Base-by-base conservation (phyloP, 2,888 invertebrate species). In the Rotaria socialis region DNA sequence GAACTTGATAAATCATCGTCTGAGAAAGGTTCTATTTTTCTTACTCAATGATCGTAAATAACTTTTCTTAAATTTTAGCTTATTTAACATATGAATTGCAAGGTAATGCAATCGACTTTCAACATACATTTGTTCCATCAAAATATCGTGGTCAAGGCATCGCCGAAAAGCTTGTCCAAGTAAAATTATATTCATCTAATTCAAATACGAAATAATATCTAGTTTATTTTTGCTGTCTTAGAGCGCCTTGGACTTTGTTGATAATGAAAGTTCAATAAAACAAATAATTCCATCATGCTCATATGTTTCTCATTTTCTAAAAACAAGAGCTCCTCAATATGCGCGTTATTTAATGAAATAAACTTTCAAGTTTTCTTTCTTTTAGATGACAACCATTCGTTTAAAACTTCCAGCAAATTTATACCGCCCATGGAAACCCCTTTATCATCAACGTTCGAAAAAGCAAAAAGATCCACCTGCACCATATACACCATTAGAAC, bases 401-500 rank as follows among this genome's bases (percentile, higher is more conserved):
- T 80, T 80, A 47, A 80, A 80, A 80, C 43, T 80, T 80, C 80
- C 80, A 24, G n/a, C 80, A 4, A 80, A 80, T 80, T 80, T 80
- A 47, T 80, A 80, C 47, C 47, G 47, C 4, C 80, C 80, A 80
- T 80, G 80, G 80, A 80, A 80, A 80, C 47, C 43, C 8, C 47
- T 80, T 24, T 80, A 80, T 80, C 43, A n/a, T 47, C 80, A 80
- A 80, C 80, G 80, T 7, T 47, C 47, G 5, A 80, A 80, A 47
- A 80, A 80, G 47, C 47, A 43, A 43, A 47, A 47, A 47, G 80
- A 80, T 80, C 80, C 80, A 47, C 47, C 80, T n/a, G 80, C 80
- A n/a, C 80, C 80, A 35, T 80, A 47, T 24, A 80, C 80, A 80
- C 80, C 80, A 80, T 80, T 80, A n/a, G 80, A 80, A 47, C 80